Conservation (phyloP, 2,888 invertebrate genomes). For the Ecdyonurus torrentis region DNA sequence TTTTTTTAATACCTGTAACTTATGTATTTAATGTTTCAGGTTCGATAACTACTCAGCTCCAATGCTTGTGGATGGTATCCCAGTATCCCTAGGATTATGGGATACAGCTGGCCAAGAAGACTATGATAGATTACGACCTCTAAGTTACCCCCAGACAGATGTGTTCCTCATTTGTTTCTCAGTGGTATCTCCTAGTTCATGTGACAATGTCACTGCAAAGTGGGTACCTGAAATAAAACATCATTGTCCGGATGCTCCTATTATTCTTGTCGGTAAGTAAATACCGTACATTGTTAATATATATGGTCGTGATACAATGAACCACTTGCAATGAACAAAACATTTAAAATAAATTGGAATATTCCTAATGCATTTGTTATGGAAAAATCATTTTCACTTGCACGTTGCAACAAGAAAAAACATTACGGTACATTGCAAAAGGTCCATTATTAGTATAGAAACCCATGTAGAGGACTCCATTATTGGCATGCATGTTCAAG, state of each 20-base stretch:
- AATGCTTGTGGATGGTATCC: constrained; percentile 95
- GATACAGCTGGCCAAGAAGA: constrained; percentile 98
- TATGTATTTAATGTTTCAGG: no score
- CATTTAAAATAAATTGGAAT: no score
- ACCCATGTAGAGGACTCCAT: no score
- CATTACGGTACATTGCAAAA: no score
- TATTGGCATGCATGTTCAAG: no score
- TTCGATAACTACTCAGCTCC: constrained; percentile 99
- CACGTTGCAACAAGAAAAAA: no score
- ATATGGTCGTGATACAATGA: neutral
- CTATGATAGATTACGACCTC: constrained; percentile 86
- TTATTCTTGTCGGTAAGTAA: constrained; percentile 85
- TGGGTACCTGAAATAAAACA: constrained; percentile 99
- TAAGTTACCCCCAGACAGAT: constrained; percentile 98
- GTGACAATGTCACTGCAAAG: constrained; percentile 98
- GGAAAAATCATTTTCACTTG: no score
- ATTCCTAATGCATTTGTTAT: no score
- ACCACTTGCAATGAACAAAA: no score
- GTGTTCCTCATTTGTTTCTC: constrained; percentile 99
- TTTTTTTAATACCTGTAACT: no score
- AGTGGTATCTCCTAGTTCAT: constrained; percentile 96
- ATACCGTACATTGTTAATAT: neutral
- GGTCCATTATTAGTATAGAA: no score
- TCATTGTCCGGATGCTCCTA: constrained; percentile 98
- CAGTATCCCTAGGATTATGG: constrained; percentile 93